Evolutionary conservation across 2,113 vertebrate species (phyloP).

Genomic region (Pionites leucogaster): DNA sequence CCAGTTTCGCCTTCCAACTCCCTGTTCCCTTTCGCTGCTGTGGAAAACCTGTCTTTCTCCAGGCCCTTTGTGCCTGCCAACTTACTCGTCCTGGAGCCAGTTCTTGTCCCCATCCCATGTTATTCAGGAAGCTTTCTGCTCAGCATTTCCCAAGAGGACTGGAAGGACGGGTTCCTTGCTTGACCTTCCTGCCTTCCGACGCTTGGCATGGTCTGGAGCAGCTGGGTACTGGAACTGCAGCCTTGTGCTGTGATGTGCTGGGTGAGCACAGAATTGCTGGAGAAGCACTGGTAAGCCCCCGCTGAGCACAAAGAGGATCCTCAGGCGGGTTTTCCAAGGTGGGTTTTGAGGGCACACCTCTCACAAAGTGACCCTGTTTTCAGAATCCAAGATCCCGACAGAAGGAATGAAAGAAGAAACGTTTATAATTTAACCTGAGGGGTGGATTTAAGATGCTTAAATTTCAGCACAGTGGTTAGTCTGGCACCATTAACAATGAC

Average conservation of each 20-base stretch:
- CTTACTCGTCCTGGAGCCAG: accelerated
- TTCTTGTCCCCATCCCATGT: accelerated
- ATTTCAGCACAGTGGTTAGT: background rate
- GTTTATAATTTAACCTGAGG: background rate
- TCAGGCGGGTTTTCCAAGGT: background rate
- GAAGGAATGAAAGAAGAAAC: background rate
- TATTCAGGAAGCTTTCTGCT: background rate
- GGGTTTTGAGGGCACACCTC: background rate
- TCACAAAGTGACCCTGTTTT: background rate
- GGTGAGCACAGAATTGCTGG: background rate
- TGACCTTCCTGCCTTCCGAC: background rate
- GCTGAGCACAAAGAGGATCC: accelerated
- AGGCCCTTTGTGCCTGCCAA: background rate
- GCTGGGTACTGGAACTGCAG: background rate
- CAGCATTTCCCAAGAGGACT: background rate
- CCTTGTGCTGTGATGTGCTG: background rate
- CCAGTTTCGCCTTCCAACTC: background rate
- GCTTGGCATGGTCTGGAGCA: background rate
- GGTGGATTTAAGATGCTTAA: background rate
- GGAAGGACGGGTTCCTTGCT: constrained; percentile 14
- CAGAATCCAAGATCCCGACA: background rate
- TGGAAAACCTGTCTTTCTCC: background rate
- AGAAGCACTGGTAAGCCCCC: accelerated
- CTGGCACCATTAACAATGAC: background rate
- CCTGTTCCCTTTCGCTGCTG: accelerated